Evolutionary conservation across 2,888 invertebrate genomes (phyloP), one percentile per base, ranked within the genome.

Genomic region (Catocala sponsa): DNA sequence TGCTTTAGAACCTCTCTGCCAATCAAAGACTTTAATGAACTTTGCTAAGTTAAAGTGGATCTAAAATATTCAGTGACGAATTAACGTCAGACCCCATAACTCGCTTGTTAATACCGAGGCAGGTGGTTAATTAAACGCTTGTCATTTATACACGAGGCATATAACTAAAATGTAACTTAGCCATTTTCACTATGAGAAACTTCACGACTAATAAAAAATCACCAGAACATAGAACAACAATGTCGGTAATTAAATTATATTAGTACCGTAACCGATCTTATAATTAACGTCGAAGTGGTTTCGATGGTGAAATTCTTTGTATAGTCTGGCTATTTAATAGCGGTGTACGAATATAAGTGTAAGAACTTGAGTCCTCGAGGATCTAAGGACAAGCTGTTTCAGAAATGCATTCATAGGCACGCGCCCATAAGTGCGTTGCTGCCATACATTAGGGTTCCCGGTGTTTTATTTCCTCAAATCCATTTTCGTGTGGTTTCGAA

Each of bases 11-110:
- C 63, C 84, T 85, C 87, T 85, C 87, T 86, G 7, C 46, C 87
- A 91, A 92, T 92, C 89, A 89, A 86, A 87, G 81, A 87, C 86
- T 88, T 85, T 88, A 89, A 92, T 89, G 86, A 91, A 93, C 88
- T 93, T 90, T 73, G 81, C 86, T 75, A 92, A 94, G 85, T 94
- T 93, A 85, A 83, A 94, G 93, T 93, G 92, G 88, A 86, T 77
- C 85, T 94, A 83, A 93, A 92, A 92, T 92, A 94, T 94, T 91
- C 87, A 90, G 85, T 87, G 84, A 82, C 81, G 82, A 88, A 90
- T 89, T 91, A 89, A 87, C 86, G 85, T 83, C 82, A 81, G 78
- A 78, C 82, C 78, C 84, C 83, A 79, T 83, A 81, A 75, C 69
- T 68, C 57, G 52, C 65, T 72, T 59, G 76, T 72, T 68, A 65